Base-by-base conservation (phyloP, 1,140 invertebrate genomes). In the Diabrotica virgifera region DNA sequence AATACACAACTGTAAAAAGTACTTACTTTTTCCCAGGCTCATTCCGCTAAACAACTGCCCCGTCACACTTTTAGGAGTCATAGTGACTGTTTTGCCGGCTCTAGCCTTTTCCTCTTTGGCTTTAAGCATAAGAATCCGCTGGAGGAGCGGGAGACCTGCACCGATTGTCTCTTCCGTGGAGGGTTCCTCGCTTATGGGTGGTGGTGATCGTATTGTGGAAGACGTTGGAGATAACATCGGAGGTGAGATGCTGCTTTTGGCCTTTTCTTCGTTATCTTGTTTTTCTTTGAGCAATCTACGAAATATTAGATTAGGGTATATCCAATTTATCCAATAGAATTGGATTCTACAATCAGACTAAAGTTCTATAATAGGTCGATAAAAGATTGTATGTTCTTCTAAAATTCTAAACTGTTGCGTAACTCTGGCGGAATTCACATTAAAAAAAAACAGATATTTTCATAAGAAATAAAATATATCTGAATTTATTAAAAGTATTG, bases 221-320 rank as follows among this genome's bases (percentile, higher is more conserved):
- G 80, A 70, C 77, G 64, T 80, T 74, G 69, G 71, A 0, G 83
- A 83, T 37, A 82, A 74, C 6, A 78, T 77, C 6, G 80, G 80
- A 59, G 82, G 78, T 9, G 77, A 67, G 24, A 24, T 24, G 67
- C 71, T 67, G 36, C 36, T 66, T 78, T 80, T 77, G 71, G 52
- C 61, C 52, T 67, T 69, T 58, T 77, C 77, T 67, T 78, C 85
- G 7, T 84, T 81, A 54, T 92, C 91, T 78, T 94, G 90, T 77
- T 93, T 93, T 73, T 94, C 92, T 74, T 93, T 93, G 0, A 95
- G 81, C 7, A 94, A 78, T 71, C 91, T 88, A 12, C 7, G 50
- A 53, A 63, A 38, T 54, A 13, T 53, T 53, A 51, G 9, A 51
- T 2, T 10, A 51, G 2, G 2, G 46, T 51, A 51, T 12, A 9